Base-by-base conservation (phyloP, 2,888 invertebrate species). In the Cepaea hortensis region DNA sequence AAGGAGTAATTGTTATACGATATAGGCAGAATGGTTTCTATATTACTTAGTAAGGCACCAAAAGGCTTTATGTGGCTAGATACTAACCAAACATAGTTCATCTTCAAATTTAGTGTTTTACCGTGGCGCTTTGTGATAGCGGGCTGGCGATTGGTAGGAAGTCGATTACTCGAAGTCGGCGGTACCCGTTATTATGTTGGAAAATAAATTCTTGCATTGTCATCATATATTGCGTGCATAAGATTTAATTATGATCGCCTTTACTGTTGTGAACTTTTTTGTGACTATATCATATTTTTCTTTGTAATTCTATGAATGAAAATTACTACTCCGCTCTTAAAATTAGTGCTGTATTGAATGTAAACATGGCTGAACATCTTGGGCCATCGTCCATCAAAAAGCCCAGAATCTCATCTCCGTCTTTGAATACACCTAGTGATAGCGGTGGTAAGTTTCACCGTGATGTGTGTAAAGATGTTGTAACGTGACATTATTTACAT, bases 381-480 rank as follows among this genome's bases (percentile, higher is more conserved):
- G 98, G 98, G 96, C 98, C 98, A 96, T 98, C 98, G 96, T 98
- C 98, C 95, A 97, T 97, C 95, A 98, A 98, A 96, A 97, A 98
- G 96, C 97, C 97, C 95, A 98, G 98, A 96, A 96, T 98, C 76
- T 90, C 91, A 89, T 92, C 92, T 85, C 92, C 92, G 50, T 90
- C 92, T 80, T 88, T 91, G 82, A 91, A 90, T 85, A 90, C 91
- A 23, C 89, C 92, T 23, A 91, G 90, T 88, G 93, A 92, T 88
- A 91, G 90, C 89, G 90, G 91, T 90, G 93, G 93, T 93, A 90
- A 87, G 91, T 61, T 70, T 81, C 11, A 13, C 73, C 23, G 73
- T 73, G 23, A 23, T 23, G 13, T 73, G n/a, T 70, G 18, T 15
- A 70, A 70, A 62, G 11, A 55, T 55, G 55, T 55, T 55, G 55